Base-by-base conservation (phyloP, 2,797 vertebrate genomes). In the Sciurus carolinensis region DNA sequence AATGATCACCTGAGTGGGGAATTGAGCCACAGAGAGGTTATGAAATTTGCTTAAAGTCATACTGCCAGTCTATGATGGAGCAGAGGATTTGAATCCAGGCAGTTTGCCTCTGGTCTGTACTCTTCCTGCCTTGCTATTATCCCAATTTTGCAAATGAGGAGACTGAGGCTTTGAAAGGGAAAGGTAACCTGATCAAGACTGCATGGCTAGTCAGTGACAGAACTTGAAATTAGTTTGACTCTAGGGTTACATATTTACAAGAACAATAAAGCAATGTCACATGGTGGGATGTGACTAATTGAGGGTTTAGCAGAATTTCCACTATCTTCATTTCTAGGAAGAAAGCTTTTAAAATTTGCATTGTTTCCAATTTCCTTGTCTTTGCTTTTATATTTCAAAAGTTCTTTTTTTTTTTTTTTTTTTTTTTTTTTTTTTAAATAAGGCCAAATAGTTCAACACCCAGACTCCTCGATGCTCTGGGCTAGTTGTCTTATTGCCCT, bases 401-500 rank as follows among this genome's bases (percentile, higher is more conserved):
- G 20, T 33, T 88, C 69, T n/a, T 12, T 71, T 18, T 54, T 81
- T 66, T 5, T 15, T 18, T 94, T 73, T 30, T 39, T 17, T n/a
- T n/a, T 11, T n/a, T 12, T 71, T 18, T 54, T 81, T 15, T 18
- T 94, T 73, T 30, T 39, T 17, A 39, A 39, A 39, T 67, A 91
- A 93, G 39, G 62, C 57, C 84, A 90, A 79, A 42, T 59, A 90
- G 39, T 92, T 93, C 87, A 97, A 90, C 22, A 94, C 7, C 47
- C 36, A 59, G 52, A 67, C 24, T 80, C 30, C 92, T 94, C 80
- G 20, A 15, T 94, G 83, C n/a, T 96, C 42, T 85, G 80, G 17
- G 52, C 62, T 85, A 86, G 73, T 87, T 95, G 72, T 89, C 71
- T 80, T 97, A 59, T 54, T 94, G 52, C 72, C 67, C 67, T 92